Base-by-base conservation (phyloP, 2,888 invertebrate genomes). In the Aphidoletes aphidimyza region DNA sequence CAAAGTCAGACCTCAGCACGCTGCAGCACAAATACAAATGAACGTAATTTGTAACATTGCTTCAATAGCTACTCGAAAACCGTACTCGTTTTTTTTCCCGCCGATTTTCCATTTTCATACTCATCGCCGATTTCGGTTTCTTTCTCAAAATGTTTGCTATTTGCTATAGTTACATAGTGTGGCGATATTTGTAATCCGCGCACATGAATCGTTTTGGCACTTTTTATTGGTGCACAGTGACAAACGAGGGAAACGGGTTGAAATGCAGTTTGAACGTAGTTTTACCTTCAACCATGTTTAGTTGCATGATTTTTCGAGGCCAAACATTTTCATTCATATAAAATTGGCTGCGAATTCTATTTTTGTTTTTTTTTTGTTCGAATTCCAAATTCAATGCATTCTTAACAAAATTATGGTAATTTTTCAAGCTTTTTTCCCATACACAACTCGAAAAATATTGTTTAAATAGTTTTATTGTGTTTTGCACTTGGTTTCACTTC, bases 1-100 rank as follows among this genome's bases (percentile, higher is more conserved):
- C 54, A 54, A 54, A 54, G 54, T 54, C 26, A 69, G 69, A 69
- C 11, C 69, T 34, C 69, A 47, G 17, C 9, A 54, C 54, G 22
- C n/a, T 54, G 54, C 54, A 54, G n/a, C n/a, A 54, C 54, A 54
- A n/a, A 54, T 22, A 69, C 69, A 69, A 69, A 69, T 69, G 69
- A 30, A 30, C 34, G 69, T 69, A 69, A 69, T 69, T 69, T 69
- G 69, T 30, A 69, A 69, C 14, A 30, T 69, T 5, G 69, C 26
- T n/a, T n/a, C n/a, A n/a, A n/a, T n/a, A n/a, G n/a, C n/a, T n/a
- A n/a, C n/a, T 14, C 69, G 17, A 69, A 54, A 22, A 54, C 22
- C 47, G 11, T 19, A 69, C 11, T 0, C 69, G n/a, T 0, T 69
- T 3, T 30, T 17, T 69, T 69, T 30, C 22, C 22, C 3, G 8